A percentile compares a stretch with the other conserved stretches of the same genome.
These are phyloP conservation scores for Xenopus petersii DNA, from an alignment of 2,797 vertebrate species.

Conservation along the genomic window DNA sequence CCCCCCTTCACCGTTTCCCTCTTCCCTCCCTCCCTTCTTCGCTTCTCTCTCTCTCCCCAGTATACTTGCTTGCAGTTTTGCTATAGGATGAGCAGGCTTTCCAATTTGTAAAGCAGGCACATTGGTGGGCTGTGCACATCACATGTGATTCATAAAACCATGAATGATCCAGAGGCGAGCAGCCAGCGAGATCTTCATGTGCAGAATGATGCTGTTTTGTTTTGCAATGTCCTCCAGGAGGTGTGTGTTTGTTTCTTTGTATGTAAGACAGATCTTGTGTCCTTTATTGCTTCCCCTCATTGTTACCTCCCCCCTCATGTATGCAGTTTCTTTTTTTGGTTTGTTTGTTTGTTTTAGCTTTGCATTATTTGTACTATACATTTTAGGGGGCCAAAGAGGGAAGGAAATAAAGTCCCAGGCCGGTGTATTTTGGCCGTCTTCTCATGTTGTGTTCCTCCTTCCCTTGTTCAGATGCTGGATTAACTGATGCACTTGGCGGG, in stretches of 20 bases:
- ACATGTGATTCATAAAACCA: conserved; percentile 50
- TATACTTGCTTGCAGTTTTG: conserved; percentile 45
- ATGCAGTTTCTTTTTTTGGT: neutral
- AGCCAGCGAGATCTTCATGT: conserved; percentile 49
- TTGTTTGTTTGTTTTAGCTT: conserved; percentile 2
- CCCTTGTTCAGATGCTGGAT: conserved; percentile 62
- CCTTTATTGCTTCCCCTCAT: conserved; percentile 2
- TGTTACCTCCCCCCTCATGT: neutral
- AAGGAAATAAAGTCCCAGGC: conserved; percentile 42
- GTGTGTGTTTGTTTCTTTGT: conserved; percentile 17
- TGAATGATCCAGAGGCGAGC: conserved; percentile 50
- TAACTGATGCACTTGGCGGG: conserved; percentile 62
- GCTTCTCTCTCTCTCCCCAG: conserved; percentile 23
- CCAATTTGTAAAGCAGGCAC: conserved; percentile 49
- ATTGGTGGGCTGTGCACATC: conserved; percentile 49
- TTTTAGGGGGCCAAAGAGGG: conserved; percentile 27
- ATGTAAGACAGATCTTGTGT: conserved; percentile 20
- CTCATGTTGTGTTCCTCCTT: conserved; percentile 48
- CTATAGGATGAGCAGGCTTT: conserved; percentile 45
- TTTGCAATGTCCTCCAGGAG: conserved; percentile 46
- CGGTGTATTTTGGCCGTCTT: conserved; percentile 32
- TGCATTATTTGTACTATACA: conserved; percentile 21
- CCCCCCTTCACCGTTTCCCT: neutral
- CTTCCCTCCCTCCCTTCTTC: neutral
- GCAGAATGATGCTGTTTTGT: conserved; percentile 49